Evolutionary conservation across 2,113 vertebrate genomes (phyloP).

Genomic region (Sigmodon hispidus): DNA sequence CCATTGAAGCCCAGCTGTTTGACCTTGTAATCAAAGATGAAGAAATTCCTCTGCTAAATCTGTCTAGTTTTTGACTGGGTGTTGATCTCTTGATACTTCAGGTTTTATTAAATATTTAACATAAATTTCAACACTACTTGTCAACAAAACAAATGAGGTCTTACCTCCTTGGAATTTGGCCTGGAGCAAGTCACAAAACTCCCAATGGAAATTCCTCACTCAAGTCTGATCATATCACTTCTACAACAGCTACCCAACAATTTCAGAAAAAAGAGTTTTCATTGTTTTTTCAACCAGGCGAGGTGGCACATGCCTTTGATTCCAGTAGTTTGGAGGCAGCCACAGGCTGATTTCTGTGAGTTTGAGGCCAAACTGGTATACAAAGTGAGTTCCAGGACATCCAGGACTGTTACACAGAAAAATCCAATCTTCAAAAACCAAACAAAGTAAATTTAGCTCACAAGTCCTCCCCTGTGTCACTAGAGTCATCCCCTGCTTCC

Average conservation of each 20-base stretch:
- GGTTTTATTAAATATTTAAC: too few relatives aligned
- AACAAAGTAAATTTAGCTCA: neutral
- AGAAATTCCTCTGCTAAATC: too few relatives aligned
- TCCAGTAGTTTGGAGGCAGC: neutral
- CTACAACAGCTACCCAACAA: neutral
- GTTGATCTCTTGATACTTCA: too few relatives aligned
- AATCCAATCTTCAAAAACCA: neutral
- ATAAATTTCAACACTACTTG: neutral
- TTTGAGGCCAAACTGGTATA: neutral
- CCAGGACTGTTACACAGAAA: neutral
- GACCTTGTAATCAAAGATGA: too few relatives aligned
- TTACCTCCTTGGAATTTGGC: neutral
- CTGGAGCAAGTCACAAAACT: neutral
- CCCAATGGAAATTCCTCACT: slow-evolving; percentile 42
- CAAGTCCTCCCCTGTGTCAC: neutral
- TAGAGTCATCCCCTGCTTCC: neutral
- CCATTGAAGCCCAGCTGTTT: too few relatives aligned
- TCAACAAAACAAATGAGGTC: slow-evolving; percentile 37
- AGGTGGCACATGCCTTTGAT: neutral
- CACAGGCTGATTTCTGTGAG: neutral
- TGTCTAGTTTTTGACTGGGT: too few relatives aligned
- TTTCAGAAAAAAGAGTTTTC: slow-evolving; percentile 10
- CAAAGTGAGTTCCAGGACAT: neutral
- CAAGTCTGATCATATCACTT: slow-evolving; percentile 31
- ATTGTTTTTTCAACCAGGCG: neutral